Conservation (phyloP, 2,113 vertebrate genomes). For the Oenanthe oenanthe region DNA sequence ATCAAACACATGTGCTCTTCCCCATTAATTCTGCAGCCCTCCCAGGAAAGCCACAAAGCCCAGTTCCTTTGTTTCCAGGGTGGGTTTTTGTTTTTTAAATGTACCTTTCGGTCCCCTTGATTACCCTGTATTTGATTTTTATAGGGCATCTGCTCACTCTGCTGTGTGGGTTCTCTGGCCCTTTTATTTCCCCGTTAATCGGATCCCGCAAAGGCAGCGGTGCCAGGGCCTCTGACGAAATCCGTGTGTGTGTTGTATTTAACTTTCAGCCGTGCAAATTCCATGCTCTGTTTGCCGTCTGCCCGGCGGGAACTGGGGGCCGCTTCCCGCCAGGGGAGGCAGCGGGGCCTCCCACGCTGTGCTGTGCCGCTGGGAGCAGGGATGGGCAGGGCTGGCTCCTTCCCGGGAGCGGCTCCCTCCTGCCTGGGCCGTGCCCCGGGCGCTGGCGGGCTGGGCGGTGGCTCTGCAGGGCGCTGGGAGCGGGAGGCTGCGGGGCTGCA, state of each 20-base stretch:
- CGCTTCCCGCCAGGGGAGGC: neutral
- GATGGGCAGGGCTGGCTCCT: accelerated
- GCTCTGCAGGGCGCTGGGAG: neutral
- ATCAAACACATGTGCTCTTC: conserved; percentile 69
- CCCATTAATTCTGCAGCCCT: conserved; percentile 63
- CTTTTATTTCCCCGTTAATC: conserved; percentile 53
- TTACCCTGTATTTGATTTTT: conserved; percentile 57
- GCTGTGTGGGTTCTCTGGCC: conserved; percentile 41
- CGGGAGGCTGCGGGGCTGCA: neutral
- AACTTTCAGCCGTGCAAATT: conserved; percentile 63
- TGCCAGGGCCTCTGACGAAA: conserved; percentile 54
- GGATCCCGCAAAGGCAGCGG: neutral
- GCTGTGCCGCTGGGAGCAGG: neutral
- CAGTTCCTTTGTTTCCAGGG: conserved; percentile 67
- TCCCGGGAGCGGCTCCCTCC: accelerated
- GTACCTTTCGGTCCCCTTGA: conserved; percentile 50
- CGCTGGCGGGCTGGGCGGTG: accelerated
- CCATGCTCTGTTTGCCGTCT: conserved; percentile 60
- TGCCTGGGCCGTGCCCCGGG: neutral
- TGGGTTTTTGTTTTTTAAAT: conserved; percentile 64
- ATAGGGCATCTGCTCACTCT: conserved; percentile 50
- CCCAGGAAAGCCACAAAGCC: conserved; percentile 59
- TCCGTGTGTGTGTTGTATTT: conserved; percentile 53
- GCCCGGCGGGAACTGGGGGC: neutral
- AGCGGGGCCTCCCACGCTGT: neutral